phyloP scores from a whole-genome alignment of 1,140 invertebrate species.

The Bilobella aurantiaca region DNA sequence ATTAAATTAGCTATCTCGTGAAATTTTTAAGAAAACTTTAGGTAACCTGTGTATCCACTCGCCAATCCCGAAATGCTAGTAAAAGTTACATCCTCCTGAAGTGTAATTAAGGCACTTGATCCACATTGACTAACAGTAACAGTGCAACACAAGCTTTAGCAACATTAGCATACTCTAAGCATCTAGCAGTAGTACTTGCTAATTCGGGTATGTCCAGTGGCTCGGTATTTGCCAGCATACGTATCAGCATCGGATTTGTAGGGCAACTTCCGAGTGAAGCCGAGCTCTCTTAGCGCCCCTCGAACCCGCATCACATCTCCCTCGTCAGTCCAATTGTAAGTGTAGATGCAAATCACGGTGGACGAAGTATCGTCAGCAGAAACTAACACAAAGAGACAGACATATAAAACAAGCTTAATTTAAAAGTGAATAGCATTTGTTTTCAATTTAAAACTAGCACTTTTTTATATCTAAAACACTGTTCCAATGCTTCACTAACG shows the following conservation, averaged over 20 bases:
- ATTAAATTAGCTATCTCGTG: too few relatives aligned
- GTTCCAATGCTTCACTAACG: not conserved
- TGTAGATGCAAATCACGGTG: conserved; percentile 22
- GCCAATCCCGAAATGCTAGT: too few relatives aligned
- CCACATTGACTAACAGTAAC: too few relatives aligned
- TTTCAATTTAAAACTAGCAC: too few relatives aligned
- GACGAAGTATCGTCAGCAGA: not conserved
- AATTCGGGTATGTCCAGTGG: conserved; percentile 3
- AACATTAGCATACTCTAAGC: not conserved
- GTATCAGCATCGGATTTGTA: conserved; percentile 22
- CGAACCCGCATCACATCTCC: conserved; percentile 19
- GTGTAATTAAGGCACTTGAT: too few relatives aligned
- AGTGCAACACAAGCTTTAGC: not conserved
- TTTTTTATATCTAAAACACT: too few relatives aligned
- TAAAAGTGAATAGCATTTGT: not conserved
- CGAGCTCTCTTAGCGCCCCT: conserved; percentile 8
- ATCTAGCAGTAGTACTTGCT: conserved; percentile 14
- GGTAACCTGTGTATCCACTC: too few relatives aligned
- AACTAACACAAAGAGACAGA: not conserved
- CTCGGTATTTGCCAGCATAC: conserved; percentile 9
- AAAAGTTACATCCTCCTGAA: too few relatives aligned
- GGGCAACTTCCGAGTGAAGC: conserved; percentile 13
- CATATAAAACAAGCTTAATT: not conserved
- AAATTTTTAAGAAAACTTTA: too few relatives aligned
- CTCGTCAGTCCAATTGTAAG: conserved; percentile 18